Evolutionary conservation across 2,113 vertebrate genomes (phyloP).

Genomic region (Solea solea): DNA sequence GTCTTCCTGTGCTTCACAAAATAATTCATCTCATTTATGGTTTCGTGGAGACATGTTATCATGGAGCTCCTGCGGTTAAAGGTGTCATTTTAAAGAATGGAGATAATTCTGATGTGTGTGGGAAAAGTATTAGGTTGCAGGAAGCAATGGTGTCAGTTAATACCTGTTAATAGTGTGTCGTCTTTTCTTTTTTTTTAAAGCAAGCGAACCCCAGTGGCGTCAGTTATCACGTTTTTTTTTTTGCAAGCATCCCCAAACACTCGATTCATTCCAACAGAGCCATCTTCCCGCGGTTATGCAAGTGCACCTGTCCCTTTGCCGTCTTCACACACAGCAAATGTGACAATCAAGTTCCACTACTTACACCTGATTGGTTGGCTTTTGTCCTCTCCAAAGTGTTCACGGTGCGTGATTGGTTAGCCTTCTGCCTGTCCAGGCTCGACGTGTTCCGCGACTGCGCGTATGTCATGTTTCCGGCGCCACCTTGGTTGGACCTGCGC

Average conservation of each 20-base stretch:
- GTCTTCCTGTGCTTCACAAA: slow-evolving; percentile 27
- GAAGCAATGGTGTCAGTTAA: slow-evolving; percentile 56
- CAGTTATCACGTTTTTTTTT: slow-evolving; percentile 36
- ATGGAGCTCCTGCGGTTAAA: slow-evolving; percentile 16
- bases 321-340: background rate
- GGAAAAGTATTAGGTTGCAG: slow-evolving; percentile 41
- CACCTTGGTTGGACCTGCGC: slow-evolving; percentile 59
- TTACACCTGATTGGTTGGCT: slow-evolving; percentile 60
- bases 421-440: slow-evolving; percentile 77
- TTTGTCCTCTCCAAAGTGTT: slow-evolving; percentile 76
- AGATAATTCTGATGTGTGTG: slow-evolving; percentile 17
- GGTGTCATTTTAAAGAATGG: slow-evolving; percentile 29
- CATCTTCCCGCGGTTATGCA: slow-evolving; percentile 67
- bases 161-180: slow-evolving; percentile 5
- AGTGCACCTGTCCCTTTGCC: background rate
- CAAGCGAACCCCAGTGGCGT: slow-evolving; percentile 12
- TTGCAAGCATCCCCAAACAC: slow-evolving; percentile 4
- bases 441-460: slow-evolving; percentile 69
- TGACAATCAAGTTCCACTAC: slow-evolving; percentile 55
- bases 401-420: slow-evolving; percentile 59
- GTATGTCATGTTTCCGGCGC: slow-evolving; percentile 25
- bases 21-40: slow-evolving; percentile 24
- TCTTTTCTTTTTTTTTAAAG: background rate
- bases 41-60: slow-evolving; percentile 24
- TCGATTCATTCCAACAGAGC: slow-evolving; percentile 1